Base-by-base conservation (phyloP, 2,888 invertebrate genomes). In the Galerucella pusilla region DNA sequence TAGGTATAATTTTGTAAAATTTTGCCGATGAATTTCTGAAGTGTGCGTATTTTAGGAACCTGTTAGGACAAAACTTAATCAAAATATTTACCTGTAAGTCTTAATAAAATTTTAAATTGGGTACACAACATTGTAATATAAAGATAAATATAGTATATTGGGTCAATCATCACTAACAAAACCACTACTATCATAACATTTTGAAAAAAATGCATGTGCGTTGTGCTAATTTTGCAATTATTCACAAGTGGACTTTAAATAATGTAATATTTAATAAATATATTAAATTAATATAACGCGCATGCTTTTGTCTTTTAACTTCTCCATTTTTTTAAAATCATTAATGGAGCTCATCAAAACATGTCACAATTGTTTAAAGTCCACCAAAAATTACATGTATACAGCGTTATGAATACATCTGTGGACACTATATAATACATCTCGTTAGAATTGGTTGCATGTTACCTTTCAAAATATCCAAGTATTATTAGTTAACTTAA, bases 211-310 rank as follows among this genome's bases (percentile, higher is more conserved):
- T 77, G 79, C 79, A 79, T 78, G 78, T 75, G 78, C 78, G 78
- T 79, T 79, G 68, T 79, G 77, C 76, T 79, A 78, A 79, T 78
- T 75, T 71, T 66, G 59, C 54, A 28, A 61, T 68, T 60, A 72
- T 73, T 76, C 64, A 70, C 64, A 88, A 87, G 88, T 89, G 88
- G 89, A 89, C 89, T 89, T 89, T 88, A 88, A 89, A 88, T 84
- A 84, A 82, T 82, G 77, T 67, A 42, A 77, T 46, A 28, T 35
- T 42, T 57, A 45, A 68, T 57, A n/a, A 20, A 28, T 64, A 20
- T 42, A 64, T 35, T 78, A 74, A 60, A 79, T 78, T 81, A 78
- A 80, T 80, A 81, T 81, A 80, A 80, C 81, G 83, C 82, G 83
- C 81, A 83, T 82, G 81, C 82, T 80, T 77, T 68, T 73, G n/a